phyloP scores from a whole-genome alignment of 2,113 vertebrate genomes.

The Agelaius phoeniceus region DNA sequence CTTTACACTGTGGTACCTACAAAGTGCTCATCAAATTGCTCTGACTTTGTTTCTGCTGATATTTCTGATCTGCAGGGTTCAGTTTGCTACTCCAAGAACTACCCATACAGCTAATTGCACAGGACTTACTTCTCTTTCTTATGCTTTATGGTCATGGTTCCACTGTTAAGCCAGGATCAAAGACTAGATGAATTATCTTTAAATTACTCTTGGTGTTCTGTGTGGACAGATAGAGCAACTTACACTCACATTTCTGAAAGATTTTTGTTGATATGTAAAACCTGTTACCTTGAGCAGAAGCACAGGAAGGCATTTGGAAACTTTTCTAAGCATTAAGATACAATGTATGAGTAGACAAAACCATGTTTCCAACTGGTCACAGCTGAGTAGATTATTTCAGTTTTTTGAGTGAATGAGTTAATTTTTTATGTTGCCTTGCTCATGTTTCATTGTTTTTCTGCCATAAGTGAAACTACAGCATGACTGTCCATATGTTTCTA shows the following conservation, averaged over 20 bases:
- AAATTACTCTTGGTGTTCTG: not conserved
- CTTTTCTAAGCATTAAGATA: not conserved
- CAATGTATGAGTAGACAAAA: not conserved
- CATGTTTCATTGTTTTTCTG: not conserved
- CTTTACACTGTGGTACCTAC: not conserved
- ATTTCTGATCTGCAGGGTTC: not conserved
- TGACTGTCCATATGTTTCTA: not conserved
- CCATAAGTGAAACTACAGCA: not conserved
- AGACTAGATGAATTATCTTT: not conserved
- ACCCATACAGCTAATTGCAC: not conserved
- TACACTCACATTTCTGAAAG: not conserved
- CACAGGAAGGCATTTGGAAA: not conserved
- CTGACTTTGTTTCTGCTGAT: not conserved
- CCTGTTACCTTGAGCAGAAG: not conserved
- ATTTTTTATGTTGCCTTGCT: not conserved
- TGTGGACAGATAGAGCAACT: not conserved
- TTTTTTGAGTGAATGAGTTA: not conserved
- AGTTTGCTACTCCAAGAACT: not conserved
- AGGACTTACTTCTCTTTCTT: not conserved
- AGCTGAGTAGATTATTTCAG: not conserved
- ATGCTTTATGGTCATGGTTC: not conserved
- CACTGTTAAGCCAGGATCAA: not conserved
- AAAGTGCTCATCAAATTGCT: not conserved
- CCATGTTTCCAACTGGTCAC: accelerated
- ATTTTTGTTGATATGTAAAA: not conserved